These are phyloP conservation scores for Xenopus laevis DNA, from an alignment of 2,113 vertebrate species.

Conservation along the genomic window DNA sequence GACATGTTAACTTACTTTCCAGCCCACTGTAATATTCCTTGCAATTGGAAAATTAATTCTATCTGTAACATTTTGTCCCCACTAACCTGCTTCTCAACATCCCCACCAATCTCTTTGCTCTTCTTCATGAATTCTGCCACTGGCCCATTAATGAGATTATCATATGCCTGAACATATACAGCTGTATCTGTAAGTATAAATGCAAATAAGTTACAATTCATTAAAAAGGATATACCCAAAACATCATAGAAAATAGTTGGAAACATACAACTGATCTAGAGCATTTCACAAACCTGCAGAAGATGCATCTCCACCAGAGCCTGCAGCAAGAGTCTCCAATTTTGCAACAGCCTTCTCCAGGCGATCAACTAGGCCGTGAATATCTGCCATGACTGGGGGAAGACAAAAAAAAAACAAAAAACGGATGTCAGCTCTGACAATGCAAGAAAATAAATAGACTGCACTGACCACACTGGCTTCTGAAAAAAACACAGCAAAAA, in stretches of 20 bases:
- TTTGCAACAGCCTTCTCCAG: slow-evolving; percentile 86
- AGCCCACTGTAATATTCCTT: no score
- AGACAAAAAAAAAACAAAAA: neutral
- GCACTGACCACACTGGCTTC: neutral
- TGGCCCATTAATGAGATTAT: slow-evolving; percentile 72
- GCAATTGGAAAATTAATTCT: no score
- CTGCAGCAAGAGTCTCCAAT: slow-evolving; percentile 73
- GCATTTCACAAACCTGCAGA: slow-evolving; percentile 60
- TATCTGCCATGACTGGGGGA: slow-evolving; percentile 67
- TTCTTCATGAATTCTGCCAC: slow-evolving; percentile 75
- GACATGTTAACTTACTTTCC: no score
- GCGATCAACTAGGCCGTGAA: slow-evolving; percentile 84
- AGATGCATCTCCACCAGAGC: slow-evolving; percentile 50
- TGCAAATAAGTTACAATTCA: neutral
- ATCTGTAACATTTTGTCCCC: no score
- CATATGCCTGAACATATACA: slow-evolving; percentile 78
- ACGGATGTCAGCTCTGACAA: neutral
- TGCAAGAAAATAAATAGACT: neutral
- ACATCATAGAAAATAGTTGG: no score
- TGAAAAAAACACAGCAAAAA: neutral
- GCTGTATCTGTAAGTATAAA: slow-evolving; percentile 62
- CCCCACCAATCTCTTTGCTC: slow-evolving; percentile 87
- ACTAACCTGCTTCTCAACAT: slow-evolving; percentile 84
- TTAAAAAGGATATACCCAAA: no score
- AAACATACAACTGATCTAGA: no score